Evolutionary conservation across 2,888 invertebrate genomes (phyloP).

Genomic region (Polydrusus cervinus): DNA sequence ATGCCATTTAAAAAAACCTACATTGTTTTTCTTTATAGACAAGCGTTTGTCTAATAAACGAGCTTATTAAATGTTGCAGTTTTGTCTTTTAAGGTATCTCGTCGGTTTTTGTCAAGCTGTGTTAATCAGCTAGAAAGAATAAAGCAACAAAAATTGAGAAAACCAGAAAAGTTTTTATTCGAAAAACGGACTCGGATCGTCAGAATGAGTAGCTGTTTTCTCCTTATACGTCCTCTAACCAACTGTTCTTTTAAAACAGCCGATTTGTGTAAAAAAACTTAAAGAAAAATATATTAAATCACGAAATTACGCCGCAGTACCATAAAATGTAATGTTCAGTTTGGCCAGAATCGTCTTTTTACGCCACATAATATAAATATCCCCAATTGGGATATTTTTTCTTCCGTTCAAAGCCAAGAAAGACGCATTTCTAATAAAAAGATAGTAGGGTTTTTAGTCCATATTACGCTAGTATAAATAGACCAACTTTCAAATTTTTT

Average conservation of each 20-base stretch:
- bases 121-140: slow-evolving; percentile 43
- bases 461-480: too few species aligned
- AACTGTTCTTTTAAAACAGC: slow-evolving; percentile 40
- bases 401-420: too few species aligned
- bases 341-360: too few species aligned
- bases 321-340: slow-evolving; percentile 37
- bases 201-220: slow-evolving; percentile 48
- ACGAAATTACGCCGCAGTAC: slow-evolving; percentile 20
- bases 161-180: slow-evolving; percentile 41
- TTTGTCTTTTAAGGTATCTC: slow-evolving; percentile 10
- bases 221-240: slow-evolving; percentile 41
- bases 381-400: too few species aligned
- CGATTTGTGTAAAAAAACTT: slow-evolving; percentile 43
- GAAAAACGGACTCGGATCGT: slow-evolving; percentile 41
- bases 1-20: too few species aligned
- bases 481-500: too few species aligned
- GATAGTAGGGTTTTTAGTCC: too few species aligned
- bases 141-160: slow-evolving; percentile 57
- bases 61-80: slow-evolving; percentile 24
- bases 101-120: slow-evolving; percentile 36
- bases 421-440: too few species aligned
- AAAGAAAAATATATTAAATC: slow-evolving; percentile 43
- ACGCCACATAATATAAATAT: too few species aligned
- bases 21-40: neutral
- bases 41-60: neutral